Percentiles rank a stretch among this genome's conserved stretches.
These are phyloP conservation scores for Nilaparvata lugens DNA, from an alignment of 1,140 invertebrate genomes.

Conservation along the genomic window DNA sequence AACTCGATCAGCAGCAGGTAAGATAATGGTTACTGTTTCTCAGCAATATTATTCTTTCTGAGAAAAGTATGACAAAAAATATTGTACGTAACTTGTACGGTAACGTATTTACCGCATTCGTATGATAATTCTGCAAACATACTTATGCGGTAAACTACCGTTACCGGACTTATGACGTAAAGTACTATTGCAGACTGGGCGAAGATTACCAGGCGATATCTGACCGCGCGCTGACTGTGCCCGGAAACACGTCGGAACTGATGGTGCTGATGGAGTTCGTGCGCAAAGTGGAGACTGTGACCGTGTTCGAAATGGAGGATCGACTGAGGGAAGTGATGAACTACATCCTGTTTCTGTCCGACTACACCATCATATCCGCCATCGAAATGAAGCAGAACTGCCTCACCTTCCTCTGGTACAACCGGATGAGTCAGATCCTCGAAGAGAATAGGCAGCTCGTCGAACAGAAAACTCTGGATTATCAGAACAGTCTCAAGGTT, in stretches of 20 bases:
- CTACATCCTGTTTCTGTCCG: constrained; percentile 62
- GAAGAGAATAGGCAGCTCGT: constrained; percentile 72
- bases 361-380: constrained; percentile 66
- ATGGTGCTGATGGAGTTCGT: constrained; percentile 75
- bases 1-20: no score
- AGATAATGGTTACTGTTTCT: no score
- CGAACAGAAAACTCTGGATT: constrained; percentile 74
- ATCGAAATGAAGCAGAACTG: constrained; percentile 81
- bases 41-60: no score
- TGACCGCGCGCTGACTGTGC: constrained; percentile 64
- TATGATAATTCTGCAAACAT: no score
- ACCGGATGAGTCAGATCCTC: constrained; percentile 67
- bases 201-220: constrained; percentile 78
- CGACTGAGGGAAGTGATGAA: constrained; percentile 50
- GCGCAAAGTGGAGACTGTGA: constrained; percentile 59
- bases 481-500: constrained; percentile 70
- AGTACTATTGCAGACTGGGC: constrained; percentile 58
- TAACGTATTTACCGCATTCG: no score
- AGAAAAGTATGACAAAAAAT: no score
- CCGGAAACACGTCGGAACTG: constrained; percentile 72
- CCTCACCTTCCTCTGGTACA: constrained; percentile 72
- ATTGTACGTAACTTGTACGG: no score
- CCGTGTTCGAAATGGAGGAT: constrained; percentile 63
- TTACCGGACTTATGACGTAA: no score
- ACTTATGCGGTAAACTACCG: no score